Evolutionary conservation across 1,140 invertebrate species (phyloP).

Genomic region (Gryllus bimaculatus): DNA sequence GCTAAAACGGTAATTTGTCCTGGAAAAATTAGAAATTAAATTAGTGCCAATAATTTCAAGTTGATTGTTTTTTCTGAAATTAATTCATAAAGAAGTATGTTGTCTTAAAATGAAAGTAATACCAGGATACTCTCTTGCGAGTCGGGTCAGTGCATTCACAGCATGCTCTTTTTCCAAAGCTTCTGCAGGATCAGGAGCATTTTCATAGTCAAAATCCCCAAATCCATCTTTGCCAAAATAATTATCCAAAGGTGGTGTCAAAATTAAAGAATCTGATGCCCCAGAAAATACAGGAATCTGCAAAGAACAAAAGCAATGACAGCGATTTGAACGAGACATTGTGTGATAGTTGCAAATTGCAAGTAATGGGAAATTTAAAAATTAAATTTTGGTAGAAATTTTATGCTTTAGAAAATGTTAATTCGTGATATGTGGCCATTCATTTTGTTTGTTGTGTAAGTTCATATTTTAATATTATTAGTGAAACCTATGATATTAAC

Average conservation of each 20-base stretch:
- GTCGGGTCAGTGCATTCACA: conserved; percentile 30
- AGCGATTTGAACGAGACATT: neutral
- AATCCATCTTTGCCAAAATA: conserved; percentile 43
- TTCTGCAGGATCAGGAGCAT: conserved; percentile 23
- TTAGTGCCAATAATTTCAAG: too few species aligned
- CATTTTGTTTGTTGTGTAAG: too few species aligned
- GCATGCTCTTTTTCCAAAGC: conserved; percentile 25
- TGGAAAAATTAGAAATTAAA: conserved; percentile 8
- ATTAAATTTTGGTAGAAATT: neutral
- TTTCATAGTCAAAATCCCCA: conserved; percentile 37
- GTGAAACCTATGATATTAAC: too few species aligned
- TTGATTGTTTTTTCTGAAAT: too few species aligned
- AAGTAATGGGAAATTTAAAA: neutral
- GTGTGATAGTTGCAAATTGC: neutral
- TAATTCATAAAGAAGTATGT: too few species aligned
- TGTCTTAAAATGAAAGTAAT: too few species aligned
- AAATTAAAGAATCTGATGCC: conserved; percentile 31
- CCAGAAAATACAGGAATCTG: conserved; percentile 43
- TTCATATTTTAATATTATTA: too few species aligned
- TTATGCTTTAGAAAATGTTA: neutral
- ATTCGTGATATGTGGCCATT: neutral
- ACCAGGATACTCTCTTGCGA: conserved; percentile 38
- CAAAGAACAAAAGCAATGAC: neutral
- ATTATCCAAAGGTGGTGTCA: conserved; percentile 26
- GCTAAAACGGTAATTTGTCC: conserved; percentile 34